Evolutionary conservation across 2,113 vertebrate species (phyloP).

Genomic region (Triplophysa siluroides): DNA sequence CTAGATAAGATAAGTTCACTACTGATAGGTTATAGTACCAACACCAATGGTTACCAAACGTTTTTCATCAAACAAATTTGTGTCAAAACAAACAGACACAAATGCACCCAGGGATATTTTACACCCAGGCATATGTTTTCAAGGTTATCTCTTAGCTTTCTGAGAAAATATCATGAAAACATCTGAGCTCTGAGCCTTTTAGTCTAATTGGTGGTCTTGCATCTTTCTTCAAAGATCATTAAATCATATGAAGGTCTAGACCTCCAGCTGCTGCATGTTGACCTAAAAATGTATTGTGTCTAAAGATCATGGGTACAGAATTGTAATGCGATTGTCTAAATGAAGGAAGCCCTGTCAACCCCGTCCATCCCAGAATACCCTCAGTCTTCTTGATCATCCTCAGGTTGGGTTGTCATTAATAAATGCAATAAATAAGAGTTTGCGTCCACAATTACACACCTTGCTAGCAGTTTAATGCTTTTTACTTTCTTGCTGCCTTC

Average conservation of each 20-base stretch:
- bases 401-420: neutral
- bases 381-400: neutral
- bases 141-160: neutral
- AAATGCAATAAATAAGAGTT: neutral
- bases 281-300: conserved; percentile 23
- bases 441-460: conserved; percentile 23
- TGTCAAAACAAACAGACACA: neutral
- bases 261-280: conserved; percentile 28
- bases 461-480: neutral
- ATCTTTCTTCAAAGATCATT: conserved; percentile 10
- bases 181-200: neutral
- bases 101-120: neutral
- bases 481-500: conserved; percentile 29
- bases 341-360: neutral
- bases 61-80: neutral
- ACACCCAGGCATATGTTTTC: neutral
- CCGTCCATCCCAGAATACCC: neutral
- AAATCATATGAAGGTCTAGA: conserved; percentile 13
- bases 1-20: neutral
- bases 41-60: neutral
- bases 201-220: neutral
- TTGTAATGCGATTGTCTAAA: conserved; percentile 29
- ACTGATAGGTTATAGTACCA: neutral
- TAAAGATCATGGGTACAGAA: conserved; percentile 29
- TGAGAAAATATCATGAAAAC: neutral